Base-by-base conservation (phyloP, 2,113 vertebrate genomes). In the Rutilus rutilus region DNA sequence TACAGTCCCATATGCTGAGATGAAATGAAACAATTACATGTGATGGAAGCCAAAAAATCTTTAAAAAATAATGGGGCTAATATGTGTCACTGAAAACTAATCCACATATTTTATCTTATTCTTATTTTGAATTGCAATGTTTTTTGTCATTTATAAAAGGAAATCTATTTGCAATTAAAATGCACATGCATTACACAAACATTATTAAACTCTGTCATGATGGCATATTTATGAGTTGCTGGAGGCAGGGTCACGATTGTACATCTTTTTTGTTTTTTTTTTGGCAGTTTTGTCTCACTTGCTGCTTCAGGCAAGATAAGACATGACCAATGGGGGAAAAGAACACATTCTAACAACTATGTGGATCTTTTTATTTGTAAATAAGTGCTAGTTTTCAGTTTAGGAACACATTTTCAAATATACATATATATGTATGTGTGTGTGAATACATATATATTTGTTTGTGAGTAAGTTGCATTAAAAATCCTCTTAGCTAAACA, bases 81-180 rank as follows among this genome's bases (percentile, higher is more conserved):
- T 87, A 78, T 87, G 50, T 74, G 79, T 76, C 86, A 84, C 84
- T 86, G 69, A 80, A 17, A 21, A 54, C 30, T 33, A 54, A 52
- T 54, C 6, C 75, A 77, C 47, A 54, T 19, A 52, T 77, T 77
- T 77, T 54, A 27, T 54, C 82, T 84, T 83, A 79, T 50, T 45
- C 82, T 54, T 74, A 30, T 3, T 39, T 27, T 73, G 33, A 23
- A 42, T 79, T 36, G 1, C 27, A 23, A 45, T 82, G 42, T 50
- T 33, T 33, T 42, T 47, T 30, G 9, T 67, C 33, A 33, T 30
- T 42, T 33, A 10, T 30, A 59, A 52, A 50, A 52, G 80, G 27
- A 47, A 80, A 81, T 71, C 78, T 75, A 65, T 86, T 67, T 86
- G 42, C 27, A 45, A 88, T 54, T 69, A 85, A 73, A 81, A 52